Conservation (phyloP, 2,888 invertebrate genomes). For the Ormyrus pomaceus region DNA sequence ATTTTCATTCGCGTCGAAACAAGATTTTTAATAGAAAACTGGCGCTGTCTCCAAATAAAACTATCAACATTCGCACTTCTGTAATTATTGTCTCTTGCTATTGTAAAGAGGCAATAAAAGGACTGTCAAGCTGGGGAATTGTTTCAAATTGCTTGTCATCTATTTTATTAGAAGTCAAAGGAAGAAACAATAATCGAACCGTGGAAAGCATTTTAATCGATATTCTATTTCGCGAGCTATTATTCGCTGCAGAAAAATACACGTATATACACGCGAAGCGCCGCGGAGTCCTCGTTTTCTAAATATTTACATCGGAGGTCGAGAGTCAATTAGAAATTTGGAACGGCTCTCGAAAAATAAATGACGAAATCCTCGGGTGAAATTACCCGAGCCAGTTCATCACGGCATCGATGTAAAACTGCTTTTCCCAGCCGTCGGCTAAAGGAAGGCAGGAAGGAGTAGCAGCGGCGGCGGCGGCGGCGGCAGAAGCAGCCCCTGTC, state of each 20-base stretch:
- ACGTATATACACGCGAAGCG: no score
- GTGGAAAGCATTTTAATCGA: not conserved
- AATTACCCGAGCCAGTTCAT: constrained; percentile 1
- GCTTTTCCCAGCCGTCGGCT: not conserved
- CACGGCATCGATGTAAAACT: constrained; percentile 38
- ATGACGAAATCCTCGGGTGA: constrained; percentile 24
- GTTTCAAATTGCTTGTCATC: not conserved
- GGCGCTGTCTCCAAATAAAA: no score
- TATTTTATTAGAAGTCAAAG: no score
- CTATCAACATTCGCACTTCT: no score
- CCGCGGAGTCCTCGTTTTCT: no score
- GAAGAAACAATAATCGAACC: not conserved
- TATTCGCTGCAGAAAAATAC: no score
- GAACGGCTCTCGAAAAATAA: constrained; percentile 9
- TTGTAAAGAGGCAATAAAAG: no score
- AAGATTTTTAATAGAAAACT: no score
- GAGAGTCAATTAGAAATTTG: not conserved
- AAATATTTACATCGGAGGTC: no score
- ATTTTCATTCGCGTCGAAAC: no score
- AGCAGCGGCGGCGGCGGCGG: not conserved
- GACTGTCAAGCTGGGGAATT: not conserved
- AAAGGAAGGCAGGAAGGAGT: not conserved
- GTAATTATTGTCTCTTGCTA: no score
- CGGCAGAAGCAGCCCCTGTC: not conserved
- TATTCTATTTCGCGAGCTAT: no score